Evolutionary conservation across 1,140 invertebrate species (phyloP).

Genomic region (Aphidius ervi): DNA sequence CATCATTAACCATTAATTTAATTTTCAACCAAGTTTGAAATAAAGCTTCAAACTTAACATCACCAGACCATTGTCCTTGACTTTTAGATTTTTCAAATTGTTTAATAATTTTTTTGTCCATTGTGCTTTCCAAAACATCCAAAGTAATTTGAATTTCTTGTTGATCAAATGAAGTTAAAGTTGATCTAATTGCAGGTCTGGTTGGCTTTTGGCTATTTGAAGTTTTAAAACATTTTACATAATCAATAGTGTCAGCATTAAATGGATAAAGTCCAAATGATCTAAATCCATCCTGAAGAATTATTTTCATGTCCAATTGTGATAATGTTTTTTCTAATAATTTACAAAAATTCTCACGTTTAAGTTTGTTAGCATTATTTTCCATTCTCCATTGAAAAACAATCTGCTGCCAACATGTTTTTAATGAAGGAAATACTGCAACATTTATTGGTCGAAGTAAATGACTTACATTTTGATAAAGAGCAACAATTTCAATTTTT

Average conservation of each 20-base stretch:
- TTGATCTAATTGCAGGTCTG: not conserved
- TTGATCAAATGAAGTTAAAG: no score
- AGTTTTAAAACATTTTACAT: conserved; percentile 19
- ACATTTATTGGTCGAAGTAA: not conserved
- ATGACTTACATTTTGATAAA: not conserved
- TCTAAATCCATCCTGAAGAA: conserved; percentile 37
- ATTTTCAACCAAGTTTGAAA: no score
- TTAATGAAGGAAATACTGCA: conserved; percentile 15
- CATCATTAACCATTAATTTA: no score
- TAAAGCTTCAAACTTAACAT: no score
- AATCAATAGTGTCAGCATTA: conserved; percentile 35
- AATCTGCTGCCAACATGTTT: conserved; percentile 14
- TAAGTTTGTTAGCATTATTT: conserved; percentile 17
- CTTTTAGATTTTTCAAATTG: no score
- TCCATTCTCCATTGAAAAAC: conserved; percentile 13
- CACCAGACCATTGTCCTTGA: no score
- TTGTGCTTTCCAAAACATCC: no score
- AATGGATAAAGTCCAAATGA: conserved; percentile 33
- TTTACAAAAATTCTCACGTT: conserved; percentile 23
- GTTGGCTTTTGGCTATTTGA: conserved; percentile 5
- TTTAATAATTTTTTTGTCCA: no score
- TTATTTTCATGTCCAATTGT: conserved; percentile 14
- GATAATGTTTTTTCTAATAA: conserved; percentile 27
- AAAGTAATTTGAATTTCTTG: no score
- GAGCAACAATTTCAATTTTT: not conserved